Evolutionary conservation across 1,140 invertebrate species (phyloP).

Genomic region (Drosophila punjabiensis): DNA sequence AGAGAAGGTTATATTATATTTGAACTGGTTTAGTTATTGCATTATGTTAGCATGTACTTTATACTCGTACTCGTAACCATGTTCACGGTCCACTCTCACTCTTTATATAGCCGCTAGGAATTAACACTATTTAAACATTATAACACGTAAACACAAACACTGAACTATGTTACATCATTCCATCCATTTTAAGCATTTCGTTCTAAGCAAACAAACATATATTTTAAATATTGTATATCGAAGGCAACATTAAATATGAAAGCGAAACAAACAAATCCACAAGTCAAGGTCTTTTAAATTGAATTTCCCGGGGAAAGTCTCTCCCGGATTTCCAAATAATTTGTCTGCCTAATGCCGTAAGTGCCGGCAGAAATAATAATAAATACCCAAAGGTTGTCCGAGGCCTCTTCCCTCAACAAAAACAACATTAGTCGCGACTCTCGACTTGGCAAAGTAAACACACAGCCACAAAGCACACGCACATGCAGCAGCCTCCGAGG

Average conservation of each 20-base stretch:
- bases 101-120: slow-evolving; percentile 10
- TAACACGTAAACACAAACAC: slow-evolving; percentile 13
- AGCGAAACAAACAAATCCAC: slow-evolving; percentile 6
- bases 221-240: slow-evolving; percentile 33
- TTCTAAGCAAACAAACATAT: slow-evolving; percentile 33
- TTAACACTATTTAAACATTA: slow-evolving; percentile 11
- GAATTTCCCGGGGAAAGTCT: slow-evolving; percentile 2
- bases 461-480: slow-evolving; percentile 10
- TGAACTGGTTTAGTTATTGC: slow-evolving; percentile 2
- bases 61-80: not conserved
- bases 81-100: slow-evolving; percentile 3
- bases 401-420: slow-evolving; percentile 39
- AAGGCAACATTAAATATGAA: slow-evolving; percentile 25
- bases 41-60: slow-evolving; percentile 18
- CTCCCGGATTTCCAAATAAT: slow-evolving; percentile 7
- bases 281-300: not conserved
- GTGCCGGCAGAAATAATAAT: slow-evolving; percentile 43
- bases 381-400: slow-evolving; percentile 8
- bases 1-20: not conserved
- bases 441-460: slow-evolving; percentile 41
- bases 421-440: slow-evolving; percentile 46
- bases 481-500: not conserved
- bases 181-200: slow-evolving; percentile 43
- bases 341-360: slow-evolving; percentile 30
- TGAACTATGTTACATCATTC: slow-evolving; percentile 50